Conservation (phyloP, 2,113 vertebrate genomes). For the Halichoerus grypus region DNA sequence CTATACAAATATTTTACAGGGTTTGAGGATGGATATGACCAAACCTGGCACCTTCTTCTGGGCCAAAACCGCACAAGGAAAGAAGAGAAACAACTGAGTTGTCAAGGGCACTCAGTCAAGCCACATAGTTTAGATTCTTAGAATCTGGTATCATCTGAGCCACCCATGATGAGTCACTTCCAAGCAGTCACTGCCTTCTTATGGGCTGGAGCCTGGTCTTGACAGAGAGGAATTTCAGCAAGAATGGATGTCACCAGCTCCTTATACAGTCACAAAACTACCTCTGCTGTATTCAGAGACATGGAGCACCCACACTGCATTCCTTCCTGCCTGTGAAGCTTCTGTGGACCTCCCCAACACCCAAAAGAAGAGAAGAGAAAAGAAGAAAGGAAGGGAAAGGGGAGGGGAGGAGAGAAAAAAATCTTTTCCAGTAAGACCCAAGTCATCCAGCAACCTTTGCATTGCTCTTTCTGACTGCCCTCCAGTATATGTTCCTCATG, state of each 20-base stretch:
- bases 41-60: background rate
- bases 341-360: background rate
- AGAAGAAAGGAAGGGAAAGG: fast-evolving
- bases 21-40: background rate
- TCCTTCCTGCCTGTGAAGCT: background rate
- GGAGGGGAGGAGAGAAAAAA: too few relatives aligned
- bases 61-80: conserved; percentile 39
- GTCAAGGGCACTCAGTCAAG: conserved; percentile 9
- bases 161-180: conserved; percentile 70
- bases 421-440: background rate
- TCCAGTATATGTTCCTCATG: background rate
- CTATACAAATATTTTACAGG: background rate
- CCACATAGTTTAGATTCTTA: conserved; percentile 69
- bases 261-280: conserved; percentile 72
- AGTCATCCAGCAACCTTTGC: background rate
- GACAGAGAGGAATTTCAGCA: conserved; percentile 57
- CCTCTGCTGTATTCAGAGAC: background rate
- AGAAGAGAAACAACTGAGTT: conserved; percentile 23
- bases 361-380: background rate
- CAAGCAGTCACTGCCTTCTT: conserved; percentile 60
- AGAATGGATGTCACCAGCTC: conserved; percentile 48
- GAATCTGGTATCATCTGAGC: conserved; percentile 60
- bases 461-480: background rate
- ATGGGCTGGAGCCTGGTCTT: conserved; percentile 51
- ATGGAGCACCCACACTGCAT: background rate